phyloP scores from a whole-genome alignment of 2,113 vertebrate species.

The Gasterosteus aculeatus region DNA sequence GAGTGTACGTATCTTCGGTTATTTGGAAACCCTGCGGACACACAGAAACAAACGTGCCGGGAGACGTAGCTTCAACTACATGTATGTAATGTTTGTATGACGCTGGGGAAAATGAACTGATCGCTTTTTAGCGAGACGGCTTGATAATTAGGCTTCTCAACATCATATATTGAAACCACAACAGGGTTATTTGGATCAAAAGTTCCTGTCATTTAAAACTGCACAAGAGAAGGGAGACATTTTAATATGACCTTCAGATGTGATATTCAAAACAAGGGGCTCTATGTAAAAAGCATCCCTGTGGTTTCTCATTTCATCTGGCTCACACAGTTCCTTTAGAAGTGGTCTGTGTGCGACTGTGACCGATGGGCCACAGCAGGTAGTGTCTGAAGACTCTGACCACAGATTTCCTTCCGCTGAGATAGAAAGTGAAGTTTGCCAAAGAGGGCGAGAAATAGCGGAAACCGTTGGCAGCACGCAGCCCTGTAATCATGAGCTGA shows the following conservation, averaged over 20 bases:
- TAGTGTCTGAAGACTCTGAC: neutral
- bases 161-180: neutral
- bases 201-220: neutral
- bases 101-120: neutral
- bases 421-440: neutral
- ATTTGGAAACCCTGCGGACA: neutral
- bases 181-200: neutral
- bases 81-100: neutral
- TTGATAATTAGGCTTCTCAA: neutral
- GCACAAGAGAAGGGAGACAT: neutral
- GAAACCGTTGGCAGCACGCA: neutral
- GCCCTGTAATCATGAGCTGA: neutral
- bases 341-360: neutral
- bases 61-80: neutral
- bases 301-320: neutral
- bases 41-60: neutral
- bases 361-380: neutral
- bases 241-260: neutral
- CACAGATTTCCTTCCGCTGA: neutral
- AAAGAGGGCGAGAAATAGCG: neutral
- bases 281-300: neutral
- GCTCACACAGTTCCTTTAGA: constrained; percentile 1
- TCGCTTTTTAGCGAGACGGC: neutral
- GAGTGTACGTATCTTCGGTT: constrained; percentile 82
- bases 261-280: neutral